Percentiles rank a stretch among this genome's conserved stretches.
These are phyloP conservation scores for Psittacula echo DNA, from an alignment of 2,797 vertebrate genomes.

Conservation along the genomic window DNA sequence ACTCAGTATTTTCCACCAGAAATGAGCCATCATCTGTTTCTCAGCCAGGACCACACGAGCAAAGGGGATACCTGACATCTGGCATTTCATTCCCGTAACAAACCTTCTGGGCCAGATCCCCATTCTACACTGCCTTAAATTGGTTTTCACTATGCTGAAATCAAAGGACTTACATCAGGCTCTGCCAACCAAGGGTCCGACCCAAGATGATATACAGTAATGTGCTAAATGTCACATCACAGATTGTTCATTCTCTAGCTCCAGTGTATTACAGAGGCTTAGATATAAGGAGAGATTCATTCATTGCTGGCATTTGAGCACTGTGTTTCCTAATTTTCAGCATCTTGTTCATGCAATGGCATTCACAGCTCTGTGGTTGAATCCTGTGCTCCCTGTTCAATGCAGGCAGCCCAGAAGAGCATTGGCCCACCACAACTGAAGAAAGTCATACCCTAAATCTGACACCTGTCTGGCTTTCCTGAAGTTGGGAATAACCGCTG, in stretches of 20 bases:
- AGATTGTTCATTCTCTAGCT: background rate
- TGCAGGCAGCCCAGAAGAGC: background rate
- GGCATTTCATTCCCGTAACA: background rate
- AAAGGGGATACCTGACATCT: background rate
- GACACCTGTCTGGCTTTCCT: background rate
- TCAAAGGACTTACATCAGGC: background rate
- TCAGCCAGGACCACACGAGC: rapidly evolving
- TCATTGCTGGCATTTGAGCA: background rate
- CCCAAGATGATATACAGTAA: background rate
- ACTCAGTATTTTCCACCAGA: background rate
- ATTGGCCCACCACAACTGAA: background rate
- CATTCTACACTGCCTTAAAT: background rate
- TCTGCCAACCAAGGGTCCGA: background rate
- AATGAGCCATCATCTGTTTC: background rate
- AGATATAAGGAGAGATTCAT: background rate
- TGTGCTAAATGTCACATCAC: background rate
- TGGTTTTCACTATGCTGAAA: background rate
- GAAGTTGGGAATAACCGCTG: background rate
- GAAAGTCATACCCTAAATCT: background rate
- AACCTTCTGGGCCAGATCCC: background rate
- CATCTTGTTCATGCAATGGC: background rate
- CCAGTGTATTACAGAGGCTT: background rate
- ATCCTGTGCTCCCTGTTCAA: background rate
- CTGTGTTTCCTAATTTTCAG: background rate
- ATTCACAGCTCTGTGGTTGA: background rate